A percentile compares a stretch with the other conserved stretches of the same genome.
Conservation (phyloP, 2,888 invertebrate species). For the Tenodera sinensis region DNA sequence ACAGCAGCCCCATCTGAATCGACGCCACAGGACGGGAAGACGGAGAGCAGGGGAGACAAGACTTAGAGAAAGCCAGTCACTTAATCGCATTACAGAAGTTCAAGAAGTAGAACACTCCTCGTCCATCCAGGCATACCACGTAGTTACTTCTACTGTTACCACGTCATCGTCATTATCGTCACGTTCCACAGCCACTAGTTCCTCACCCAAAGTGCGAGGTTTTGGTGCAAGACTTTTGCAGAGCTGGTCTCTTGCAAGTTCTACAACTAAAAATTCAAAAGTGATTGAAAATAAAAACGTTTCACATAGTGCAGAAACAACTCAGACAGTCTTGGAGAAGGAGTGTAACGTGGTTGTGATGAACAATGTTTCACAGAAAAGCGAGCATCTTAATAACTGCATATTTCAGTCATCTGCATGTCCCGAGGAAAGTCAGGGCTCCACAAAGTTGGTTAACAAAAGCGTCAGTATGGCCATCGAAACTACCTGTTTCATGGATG, state of each 20-base stretch:
- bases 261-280: background rate
- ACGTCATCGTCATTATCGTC: too few relatives aligned
- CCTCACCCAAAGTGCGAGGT: constrained; percentile 48
- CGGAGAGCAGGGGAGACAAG: constrained; percentile 60
- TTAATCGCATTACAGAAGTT: constrained; percentile 82
- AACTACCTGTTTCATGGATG: constrained; percentile 21
- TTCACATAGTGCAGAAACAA: background rate
- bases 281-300: background rate
- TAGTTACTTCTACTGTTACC: constrained; percentile 27
- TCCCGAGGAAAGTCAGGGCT: background rate
- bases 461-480: background rate
- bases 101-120: constrained; percentile 62
- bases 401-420: background rate
- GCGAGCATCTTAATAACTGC: background rate
- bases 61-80: constrained; percentile 76
- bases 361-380: background rate
- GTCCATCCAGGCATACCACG: constrained; percentile 21
- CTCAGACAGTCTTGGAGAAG: background rate
- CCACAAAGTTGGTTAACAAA: background rate
- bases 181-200: too few relatives aligned
- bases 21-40: constrained; percentile 54
- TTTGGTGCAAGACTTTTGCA: constrained; percentile 52
- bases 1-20: constrained; percentile 45
- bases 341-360: background rate
- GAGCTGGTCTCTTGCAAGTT: constrained; percentile 42